Conservation (phyloP, 2,888 invertebrate species). For the Drosophila setosimentum region DNA sequence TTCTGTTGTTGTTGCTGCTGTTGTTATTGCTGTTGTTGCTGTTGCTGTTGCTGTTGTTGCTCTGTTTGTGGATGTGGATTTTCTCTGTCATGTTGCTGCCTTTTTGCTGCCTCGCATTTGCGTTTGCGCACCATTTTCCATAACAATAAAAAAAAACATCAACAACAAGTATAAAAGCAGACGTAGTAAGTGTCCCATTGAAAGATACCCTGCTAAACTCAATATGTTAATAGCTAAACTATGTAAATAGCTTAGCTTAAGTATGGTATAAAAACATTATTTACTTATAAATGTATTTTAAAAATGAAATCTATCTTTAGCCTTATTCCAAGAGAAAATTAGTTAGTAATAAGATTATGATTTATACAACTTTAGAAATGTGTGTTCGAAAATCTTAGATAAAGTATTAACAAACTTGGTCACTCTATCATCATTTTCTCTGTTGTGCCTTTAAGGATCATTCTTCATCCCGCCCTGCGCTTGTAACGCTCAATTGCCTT, state of each 20-base stretch:
- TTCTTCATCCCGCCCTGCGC: background rate
- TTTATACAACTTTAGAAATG: background rate
- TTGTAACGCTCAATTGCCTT: background rate
- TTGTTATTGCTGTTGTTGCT: slow-evolving; percentile 12
- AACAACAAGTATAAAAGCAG: slow-evolving; percentile 26
- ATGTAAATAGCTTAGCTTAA: no score
- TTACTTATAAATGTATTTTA: background rate
- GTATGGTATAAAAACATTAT: no score
- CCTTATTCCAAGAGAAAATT: background rate
- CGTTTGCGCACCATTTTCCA: slow-evolving; percentile 81
- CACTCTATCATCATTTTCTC: background rate
- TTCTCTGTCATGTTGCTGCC: slow-evolving; percentile 47
- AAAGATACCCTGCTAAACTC: slow-evolving; percentile 13
- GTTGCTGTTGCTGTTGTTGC: slow-evolving; percentile 12
- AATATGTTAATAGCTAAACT: no score
- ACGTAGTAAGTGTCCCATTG: background rate
- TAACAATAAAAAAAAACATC: slow-evolving; percentile 60
- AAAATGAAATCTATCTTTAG: background rate
- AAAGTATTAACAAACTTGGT: background rate
- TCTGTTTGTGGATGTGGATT: slow-evolving; percentile 39
- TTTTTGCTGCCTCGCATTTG: slow-evolving; percentile 72
- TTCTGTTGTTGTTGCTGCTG: slow-evolving; percentile 16
- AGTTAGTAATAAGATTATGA: background rate
- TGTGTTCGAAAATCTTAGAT: background rate
- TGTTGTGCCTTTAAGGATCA: background rate